Evolutionary conservation across 2,797 vertebrate species (phyloP).

Genomic region (Paguma larvata): DNA sequence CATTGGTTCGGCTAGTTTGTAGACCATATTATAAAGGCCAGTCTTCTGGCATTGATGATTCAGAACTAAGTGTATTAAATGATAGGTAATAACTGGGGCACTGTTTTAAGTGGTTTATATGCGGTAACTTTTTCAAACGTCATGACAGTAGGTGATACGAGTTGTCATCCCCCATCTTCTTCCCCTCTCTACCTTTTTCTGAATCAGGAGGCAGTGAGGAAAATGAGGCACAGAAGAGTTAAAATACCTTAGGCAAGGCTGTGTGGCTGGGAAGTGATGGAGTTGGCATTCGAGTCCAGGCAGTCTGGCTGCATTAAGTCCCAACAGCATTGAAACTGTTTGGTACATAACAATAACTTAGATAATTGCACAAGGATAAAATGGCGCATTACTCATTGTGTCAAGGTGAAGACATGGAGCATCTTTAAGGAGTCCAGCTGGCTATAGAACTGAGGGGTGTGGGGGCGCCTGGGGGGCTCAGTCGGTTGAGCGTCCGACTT

Average conservation of each 20-base stretch:
- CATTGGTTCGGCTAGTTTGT: conserved; percentile 39
- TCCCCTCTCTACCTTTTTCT: not conserved
- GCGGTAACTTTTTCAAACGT: not conserved
- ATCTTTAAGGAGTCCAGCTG: conserved; percentile 36
- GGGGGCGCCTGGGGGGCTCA: not conserved
- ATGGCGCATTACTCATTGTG: not conserved
- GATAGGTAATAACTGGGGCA: not conserved
- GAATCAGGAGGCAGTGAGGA: conserved; percentile 11
- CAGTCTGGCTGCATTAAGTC: not conserved
- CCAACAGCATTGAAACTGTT: not conserved
- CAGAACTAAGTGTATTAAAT: conserved; percentile 53
- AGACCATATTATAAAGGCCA: not conserved
- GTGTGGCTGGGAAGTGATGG: not conserved
- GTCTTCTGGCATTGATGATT: conserved; percentile 22
- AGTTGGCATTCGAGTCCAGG: not conserved
- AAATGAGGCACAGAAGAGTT: conserved; percentile 22
- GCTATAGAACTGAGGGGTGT: conserved; percentile 41
- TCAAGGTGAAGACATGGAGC: not conserved
- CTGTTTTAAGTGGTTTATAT: conserved; percentile 28
- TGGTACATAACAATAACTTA: not conserved
- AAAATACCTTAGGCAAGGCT: not conserved
- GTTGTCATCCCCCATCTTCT: not conserved
- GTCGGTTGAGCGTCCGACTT: too few species aligned
- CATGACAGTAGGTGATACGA: not conserved
- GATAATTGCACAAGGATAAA: conserved; percentile 27